Percentiles rank a stretch among this genome's conserved stretches.
phyloP scores from a whole-genome alignment of 2,113 vertebrate genomes.

The Aptenodytes patagonicus region DNA sequence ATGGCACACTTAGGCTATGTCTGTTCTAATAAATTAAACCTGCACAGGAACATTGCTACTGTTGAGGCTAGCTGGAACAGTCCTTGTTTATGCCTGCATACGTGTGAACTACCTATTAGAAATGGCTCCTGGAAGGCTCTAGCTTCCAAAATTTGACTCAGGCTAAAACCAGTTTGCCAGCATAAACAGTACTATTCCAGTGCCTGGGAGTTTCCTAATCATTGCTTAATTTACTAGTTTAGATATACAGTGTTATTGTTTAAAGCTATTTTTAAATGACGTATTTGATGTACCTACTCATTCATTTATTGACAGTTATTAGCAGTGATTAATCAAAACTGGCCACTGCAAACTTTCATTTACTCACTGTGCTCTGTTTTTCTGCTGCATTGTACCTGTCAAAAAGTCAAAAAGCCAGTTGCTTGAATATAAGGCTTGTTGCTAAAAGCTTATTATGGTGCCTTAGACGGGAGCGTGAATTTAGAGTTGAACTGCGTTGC shows the following conservation, averaged over 20 bases:
- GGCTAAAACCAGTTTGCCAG: not conserved
- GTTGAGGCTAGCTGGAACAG: not conserved
- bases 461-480: not conserved
- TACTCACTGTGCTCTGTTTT: not conserved
- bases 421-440: not conserved
- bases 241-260: not conserved
- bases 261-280: not conserved
- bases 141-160: not conserved
- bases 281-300: not conserved
- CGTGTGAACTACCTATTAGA: not conserved
- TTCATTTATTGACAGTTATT: not conserved
- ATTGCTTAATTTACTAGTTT: not conserved
- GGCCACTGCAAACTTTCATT: not conserved
- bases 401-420: not conserved
- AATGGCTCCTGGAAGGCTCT: not conserved
- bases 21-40: not conserved
- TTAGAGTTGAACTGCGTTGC: not conserved
- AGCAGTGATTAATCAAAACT: not conserved
- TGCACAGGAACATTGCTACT: not conserved
- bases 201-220: not conserved
- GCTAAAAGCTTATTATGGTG: not conserved
- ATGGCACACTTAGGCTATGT: not conserved
- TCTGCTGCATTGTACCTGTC: not conserved
- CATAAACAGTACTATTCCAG: not conserved
- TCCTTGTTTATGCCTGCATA: not conserved